Percentiles rank a stretch among this genome's conserved stretches.
Conservation (phyloP, 2,113 vertebrate species). For the Protobothrops flavoviridis region DNA sequence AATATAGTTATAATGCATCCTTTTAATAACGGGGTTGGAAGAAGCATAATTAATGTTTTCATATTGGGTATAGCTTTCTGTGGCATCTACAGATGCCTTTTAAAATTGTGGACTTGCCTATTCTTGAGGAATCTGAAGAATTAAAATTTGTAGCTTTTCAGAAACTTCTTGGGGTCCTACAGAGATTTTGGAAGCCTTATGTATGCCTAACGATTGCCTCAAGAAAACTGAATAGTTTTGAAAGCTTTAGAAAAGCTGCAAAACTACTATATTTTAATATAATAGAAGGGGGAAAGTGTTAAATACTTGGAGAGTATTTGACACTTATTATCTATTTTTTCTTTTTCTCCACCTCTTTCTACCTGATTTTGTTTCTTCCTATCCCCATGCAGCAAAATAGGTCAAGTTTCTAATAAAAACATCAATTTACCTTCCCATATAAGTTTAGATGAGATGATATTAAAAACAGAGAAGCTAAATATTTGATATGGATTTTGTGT, state of each 20-base stretch:
- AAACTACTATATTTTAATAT: not conserved
- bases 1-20: not conserved
- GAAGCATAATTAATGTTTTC: constrained; percentile 28
- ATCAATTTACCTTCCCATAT: not conserved
- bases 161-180: not conserved
- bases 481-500: not conserved
- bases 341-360: not conserved
- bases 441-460: not conserved
- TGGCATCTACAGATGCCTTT: not conserved
- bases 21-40: constrained; percentile 5
- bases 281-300: not conserved
- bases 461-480: not conserved
- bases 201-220: not conserved
- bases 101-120: not conserved
- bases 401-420: not conserved
- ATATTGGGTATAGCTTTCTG: constrained; percentile 6
- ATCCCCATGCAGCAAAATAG: not conserved
- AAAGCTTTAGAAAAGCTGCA: not conserved
- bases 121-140: not conserved
- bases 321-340: not conserved
- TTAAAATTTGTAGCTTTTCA: not conserved
- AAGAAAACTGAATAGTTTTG: not conserved
- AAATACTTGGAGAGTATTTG: not conserved
- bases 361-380: not conserved
- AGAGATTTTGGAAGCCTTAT: not conserved